These are phyloP conservation scores for Shinisaurus crocodilurus DNA, from an alignment of 2,113 vertebrate species.

Conservation along the genomic window DNA sequence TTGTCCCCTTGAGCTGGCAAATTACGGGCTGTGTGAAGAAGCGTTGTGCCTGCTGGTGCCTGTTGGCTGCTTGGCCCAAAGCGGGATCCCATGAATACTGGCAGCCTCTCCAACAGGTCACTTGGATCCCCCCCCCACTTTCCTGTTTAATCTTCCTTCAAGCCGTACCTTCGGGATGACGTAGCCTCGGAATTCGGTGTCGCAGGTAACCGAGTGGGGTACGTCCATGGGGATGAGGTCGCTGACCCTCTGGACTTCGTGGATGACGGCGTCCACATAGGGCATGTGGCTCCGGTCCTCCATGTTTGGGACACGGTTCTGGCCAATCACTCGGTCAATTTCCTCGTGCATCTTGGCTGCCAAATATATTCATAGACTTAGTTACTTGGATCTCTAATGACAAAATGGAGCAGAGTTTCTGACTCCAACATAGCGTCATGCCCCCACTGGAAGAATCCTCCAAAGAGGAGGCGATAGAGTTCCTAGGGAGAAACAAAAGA, in stretches of 20 bases:
- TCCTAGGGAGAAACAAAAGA: too few species aligned
- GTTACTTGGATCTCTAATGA: neutral
- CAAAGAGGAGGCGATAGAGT: too few species aligned
- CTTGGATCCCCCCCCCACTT: neutral
- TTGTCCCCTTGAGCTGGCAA: too few species aligned
- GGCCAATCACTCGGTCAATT: conserved; percentile 63
- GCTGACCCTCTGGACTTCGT: conserved; percentile 67
- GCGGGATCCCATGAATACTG: neutral
- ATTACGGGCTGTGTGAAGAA: neutral
- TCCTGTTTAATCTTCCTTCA: neutral
- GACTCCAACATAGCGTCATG: neutral
- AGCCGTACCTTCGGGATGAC: conserved; percentile 63
- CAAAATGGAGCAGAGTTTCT: neutral
- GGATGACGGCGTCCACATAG: conserved; percentile 71
- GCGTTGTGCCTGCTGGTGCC: too few species aligned
- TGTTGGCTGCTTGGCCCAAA: neutral
- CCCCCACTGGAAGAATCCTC: too few species aligned
- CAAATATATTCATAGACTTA: neutral
- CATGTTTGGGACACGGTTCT: conserved; percentile 7
- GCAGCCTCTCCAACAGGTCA: neutral
- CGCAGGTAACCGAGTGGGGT: conserved; percentile 54
- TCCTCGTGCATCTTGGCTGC: conserved; percentile 70
- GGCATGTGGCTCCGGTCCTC: conserved; percentile 67
- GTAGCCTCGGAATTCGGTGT: conserved; percentile 65
- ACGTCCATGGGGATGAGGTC: conserved; percentile 61